Base-by-base conservation (phyloP, 2,797 vertebrate species). In the Sebastes hubbsi region DNA sequence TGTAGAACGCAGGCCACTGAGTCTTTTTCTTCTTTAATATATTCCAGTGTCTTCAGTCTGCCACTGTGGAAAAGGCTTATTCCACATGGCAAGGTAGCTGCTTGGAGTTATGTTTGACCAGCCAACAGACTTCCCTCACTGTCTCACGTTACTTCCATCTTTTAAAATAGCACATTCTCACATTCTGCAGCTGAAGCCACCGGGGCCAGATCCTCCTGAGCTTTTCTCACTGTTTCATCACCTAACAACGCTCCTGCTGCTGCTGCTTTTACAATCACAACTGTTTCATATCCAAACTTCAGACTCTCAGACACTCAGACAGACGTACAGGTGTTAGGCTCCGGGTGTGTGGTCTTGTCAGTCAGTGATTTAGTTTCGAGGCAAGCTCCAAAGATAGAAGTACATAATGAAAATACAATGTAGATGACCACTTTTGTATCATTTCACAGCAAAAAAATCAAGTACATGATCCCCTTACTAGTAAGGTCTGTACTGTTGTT, bases 101-200 rank as follows among this genome's bases (percentile, higher is more conserved):
- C 75, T 69, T 68, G 75, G 79, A 87, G 90, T 91, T 95, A 88
- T 90, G 88, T 90, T 92, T 91, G 86, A 87, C 79, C 75, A n/a
- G 75, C 77, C 78, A 46, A 67, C 87, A 91, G 79, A 91, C 90
- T 93, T 94, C 85, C 87, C n/a, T n/a, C n/a, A n/a, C n/a, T 54
- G 73, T 93, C 93, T 95, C 94, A 10, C 84, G 91, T 95, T 95
- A 95, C 95, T 83, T 94, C 90, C 89, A 87, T 92, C 92, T 93
- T 93, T 94, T 94, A 94, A 95, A 95, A 95, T 95, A 95, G 95
- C 68, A 83, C 88, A 86, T 91, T 87, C 92, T 91, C 84, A 89
- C 87, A 92, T 89, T 89, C 86, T 92, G 69, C 68, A 80, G 82
- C 87, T 81, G 80, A 82, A 87, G 88, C 79, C 77, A 69, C 66